Base-by-base conservation (phyloP, 2,888 invertebrate genomes). In the Gnatocerus cornutus region DNA sequence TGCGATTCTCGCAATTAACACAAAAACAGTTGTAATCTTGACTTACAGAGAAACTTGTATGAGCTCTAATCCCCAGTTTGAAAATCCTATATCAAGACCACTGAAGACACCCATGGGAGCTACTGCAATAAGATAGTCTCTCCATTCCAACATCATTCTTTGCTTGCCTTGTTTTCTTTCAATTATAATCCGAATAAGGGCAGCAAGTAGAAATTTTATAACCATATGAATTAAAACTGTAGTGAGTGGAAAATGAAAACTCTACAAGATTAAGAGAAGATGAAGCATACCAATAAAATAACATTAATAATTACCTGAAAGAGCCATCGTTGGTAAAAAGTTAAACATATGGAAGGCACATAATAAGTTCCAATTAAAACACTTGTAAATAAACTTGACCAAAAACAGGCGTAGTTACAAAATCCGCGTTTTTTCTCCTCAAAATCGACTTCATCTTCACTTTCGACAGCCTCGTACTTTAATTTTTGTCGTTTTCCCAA, bases 11-110 rank as follows among this genome's bases (percentile, higher is more conserved):
- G 3, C 7, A 33, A 33, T 33, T 33, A 33, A 33, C 7, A n/a
- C n/a, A n/a, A n/a, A n/a, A n/a, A n/a, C n/a, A n/a, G n/a, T n/a
- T n/a, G n/a, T 33, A n/a, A 33, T n/a, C 7, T 9, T 33, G n/a
- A 37, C 53, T 61, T 58, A 71, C 65, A 71, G 21, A 27, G 70
- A 64, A 6, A 67, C 46, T 55, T 63, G 50, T 55, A 99, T 96
- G 77, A 97, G 90, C 80, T 96, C 96, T 68, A 99, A 89, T 9
- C 97, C 98, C 99, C 99, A 99, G 85, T 98, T 98, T 0, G 98
- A 99, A 82, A 99, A 93, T 2, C 97, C 97, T 77, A 99, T 97
- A 82, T 99, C 99, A 62, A 99, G 89, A 1, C 97, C 97, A 82
- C 98, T 97, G 62, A 97, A 95, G 43, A 98, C 86, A 3, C 98